Base-by-base conservation (phyloP, 2,113 vertebrate genomes). In the Danio rerio region DNA sequence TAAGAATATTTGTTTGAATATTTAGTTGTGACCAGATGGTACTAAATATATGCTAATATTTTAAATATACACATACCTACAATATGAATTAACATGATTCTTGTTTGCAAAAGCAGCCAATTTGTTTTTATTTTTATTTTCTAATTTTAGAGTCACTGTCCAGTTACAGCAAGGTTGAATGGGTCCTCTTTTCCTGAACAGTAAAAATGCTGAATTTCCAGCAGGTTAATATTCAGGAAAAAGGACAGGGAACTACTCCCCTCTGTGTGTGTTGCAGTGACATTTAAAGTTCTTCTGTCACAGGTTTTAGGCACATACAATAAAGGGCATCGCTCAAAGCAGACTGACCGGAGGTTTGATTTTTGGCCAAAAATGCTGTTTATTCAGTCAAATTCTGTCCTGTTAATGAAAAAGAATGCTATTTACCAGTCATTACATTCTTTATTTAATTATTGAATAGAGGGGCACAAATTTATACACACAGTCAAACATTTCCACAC, bases 211-310 rank as follows among this genome's bases (percentile, higher is more conserved):
- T 52, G 20, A 71, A 71, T 21, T 52, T 71, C 20, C 69, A 52
- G 20, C 69, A 71, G 69, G 49, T 20, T 71, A 13, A 52, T 71
- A 7, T 52, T 71, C 18, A 8, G 47, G 45, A 49, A 69, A 5
- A 69, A 47, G 66, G 7, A 71, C 20, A 50, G 45, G 43, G 47
- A 70, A 21, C 52, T 15, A 15, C 20, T 45, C 7, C n/a, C 43
- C 12, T 61, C 9, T 59, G 9, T 47, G 42, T 76, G 42, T 76
- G 43, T 59, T 7, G 47, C 20, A 15, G 2, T 76, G 73, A 76
- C 73, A 76, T 76, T 75, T 75, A 58, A 75, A 58, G 50, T 73
- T 53, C 21, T 8, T 16, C 52, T 16, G 40, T 74, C 53, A 74
- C 40, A 45, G 13, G 9, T 18, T n/a, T 42, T 40, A 58, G 16